Conservation (phyloP, 2,113 vertebrate species). For the Cryptotis parvus region DNA sequence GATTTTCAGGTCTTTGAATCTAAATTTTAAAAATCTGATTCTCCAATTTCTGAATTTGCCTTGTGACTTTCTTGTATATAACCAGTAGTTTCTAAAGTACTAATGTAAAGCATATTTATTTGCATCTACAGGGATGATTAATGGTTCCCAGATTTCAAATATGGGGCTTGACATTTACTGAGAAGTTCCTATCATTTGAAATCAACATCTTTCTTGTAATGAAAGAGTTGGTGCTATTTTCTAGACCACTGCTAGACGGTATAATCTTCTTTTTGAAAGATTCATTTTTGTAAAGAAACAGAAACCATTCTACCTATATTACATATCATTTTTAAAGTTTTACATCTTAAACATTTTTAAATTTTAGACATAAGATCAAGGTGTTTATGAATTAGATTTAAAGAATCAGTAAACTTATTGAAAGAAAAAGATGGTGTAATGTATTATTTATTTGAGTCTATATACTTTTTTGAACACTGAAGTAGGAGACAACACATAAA, state of each 20-base stretch:
- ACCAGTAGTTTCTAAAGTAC: background rate
- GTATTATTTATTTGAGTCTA: constrained; percentile 11
- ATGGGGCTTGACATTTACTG: background rate
- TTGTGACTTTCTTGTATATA: background rate
- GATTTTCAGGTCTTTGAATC: constrained; percentile 37
- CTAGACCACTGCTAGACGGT: background rate
- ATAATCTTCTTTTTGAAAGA: background rate
- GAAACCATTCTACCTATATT: background rate
- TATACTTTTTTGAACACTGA: background rate
- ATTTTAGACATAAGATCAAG: background rate
- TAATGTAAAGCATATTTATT: background rate
- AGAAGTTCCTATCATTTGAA: background rate
- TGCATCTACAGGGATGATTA: constrained; percentile 29
- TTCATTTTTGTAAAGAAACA: background rate
- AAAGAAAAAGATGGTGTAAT: background rate
- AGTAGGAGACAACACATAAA: constrained; percentile 16
- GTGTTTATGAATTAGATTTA: background rate
- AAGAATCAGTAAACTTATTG: background rate
- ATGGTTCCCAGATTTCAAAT: constrained; percentile 53
- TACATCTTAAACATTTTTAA: background rate
- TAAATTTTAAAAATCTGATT: constrained; percentile 45
- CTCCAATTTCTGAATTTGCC: constrained; percentile 42
- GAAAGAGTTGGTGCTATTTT: background rate
- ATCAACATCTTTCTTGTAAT: background rate
- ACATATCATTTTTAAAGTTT: background rate